Evolutionary conservation across 2,888 invertebrate genomes (phyloP).

Genomic region (Caenorhabditis sp.): DNA sequence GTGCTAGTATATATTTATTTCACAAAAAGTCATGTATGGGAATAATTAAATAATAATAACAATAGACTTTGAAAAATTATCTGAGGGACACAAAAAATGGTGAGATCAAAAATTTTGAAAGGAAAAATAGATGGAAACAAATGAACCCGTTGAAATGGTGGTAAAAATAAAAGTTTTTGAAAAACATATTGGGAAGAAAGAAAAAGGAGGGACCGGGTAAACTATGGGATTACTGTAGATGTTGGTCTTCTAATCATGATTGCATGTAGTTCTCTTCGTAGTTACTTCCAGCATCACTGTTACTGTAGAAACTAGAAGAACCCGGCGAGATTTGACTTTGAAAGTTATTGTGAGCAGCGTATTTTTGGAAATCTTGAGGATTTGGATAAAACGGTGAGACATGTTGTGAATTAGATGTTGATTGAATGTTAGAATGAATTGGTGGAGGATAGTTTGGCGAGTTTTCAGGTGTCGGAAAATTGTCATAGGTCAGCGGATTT

Average conservation of each 20-base stretch:
- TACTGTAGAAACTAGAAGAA: not conserved
- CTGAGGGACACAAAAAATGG: too few relatives aligned
- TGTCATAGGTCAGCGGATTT: not conserved
- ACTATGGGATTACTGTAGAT: not conserved
- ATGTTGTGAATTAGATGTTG: constrained; percentile 14
- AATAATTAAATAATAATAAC: too few relatives aligned
- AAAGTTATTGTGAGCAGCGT: not conserved
- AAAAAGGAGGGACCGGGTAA: not conserved
- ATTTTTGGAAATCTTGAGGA: not conserved
- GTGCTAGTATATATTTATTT: too few relatives aligned
- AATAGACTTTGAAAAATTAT: too few relatives aligned
- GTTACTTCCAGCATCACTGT: not conserved
- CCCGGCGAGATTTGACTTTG: not conserved
- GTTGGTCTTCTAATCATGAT: not conserved
- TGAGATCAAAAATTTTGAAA: not conserved
- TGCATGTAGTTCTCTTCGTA: not conserved
- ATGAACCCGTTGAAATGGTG: too few relatives aligned
- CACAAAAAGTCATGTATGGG: too few relatives aligned
- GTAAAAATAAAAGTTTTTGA: not conserved
- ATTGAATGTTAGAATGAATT: constrained; percentile 3
- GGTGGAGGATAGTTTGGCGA: constrained; percentile 17
- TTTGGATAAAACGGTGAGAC: constrained; percentile 25
- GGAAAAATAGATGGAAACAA: too few relatives aligned
- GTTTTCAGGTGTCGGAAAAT: constrained; percentile 34
- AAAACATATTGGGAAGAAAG: not conserved